Evolutionary conservation across 1,140 invertebrate genomes (phyloP).

Genomic region (Papilio xuthus): DNA sequence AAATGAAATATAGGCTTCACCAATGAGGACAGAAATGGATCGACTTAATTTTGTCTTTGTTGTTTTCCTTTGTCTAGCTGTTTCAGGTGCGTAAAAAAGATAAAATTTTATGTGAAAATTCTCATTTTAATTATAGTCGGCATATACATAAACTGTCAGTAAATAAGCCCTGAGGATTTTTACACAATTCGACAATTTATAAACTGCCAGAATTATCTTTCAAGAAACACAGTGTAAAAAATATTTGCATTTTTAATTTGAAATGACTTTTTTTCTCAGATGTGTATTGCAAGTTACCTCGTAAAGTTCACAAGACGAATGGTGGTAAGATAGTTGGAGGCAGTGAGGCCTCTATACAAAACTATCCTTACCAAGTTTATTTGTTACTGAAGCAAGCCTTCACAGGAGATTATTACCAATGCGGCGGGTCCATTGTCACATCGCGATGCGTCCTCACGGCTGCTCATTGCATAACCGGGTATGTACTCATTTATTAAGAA

Average conservation of each 20-base stretch:
- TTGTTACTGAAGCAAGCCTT: conserved; percentile 6
- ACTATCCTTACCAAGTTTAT: conserved; percentile 29
- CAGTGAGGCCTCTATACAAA: conserved; percentile 16
- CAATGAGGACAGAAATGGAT: neutral
- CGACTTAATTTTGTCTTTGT: conserved; percentile 6
- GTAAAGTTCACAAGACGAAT: conserved; percentile 15
- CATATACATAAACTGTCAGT: too few relatives aligned
- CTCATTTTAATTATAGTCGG: too few relatives aligned
- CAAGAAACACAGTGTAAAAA: neutral
- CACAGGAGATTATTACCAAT: conserved; percentile 29
- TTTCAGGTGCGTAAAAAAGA: neutral
- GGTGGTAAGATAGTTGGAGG: conserved; percentile 31
- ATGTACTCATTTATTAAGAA: neutral
- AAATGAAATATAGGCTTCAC: neutral
- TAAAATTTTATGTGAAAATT: neutral
- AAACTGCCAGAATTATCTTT: neutral
- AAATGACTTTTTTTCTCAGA: conserved; percentile 12
- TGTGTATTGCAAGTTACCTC: neutral
- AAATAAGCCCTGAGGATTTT: too few relatives aligned
- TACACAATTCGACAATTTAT: too few relatives aligned
- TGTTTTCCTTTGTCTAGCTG: neutral
- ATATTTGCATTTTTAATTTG: neutral
- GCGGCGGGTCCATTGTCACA: conserved; percentile 30
- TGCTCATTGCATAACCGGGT: conserved; percentile 41
- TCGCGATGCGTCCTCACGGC: conserved; percentile 19